Evolutionary conservation across 2,113 vertebrate genomes (phyloP).

Genomic region (Sisor rabdophorus): DNA sequence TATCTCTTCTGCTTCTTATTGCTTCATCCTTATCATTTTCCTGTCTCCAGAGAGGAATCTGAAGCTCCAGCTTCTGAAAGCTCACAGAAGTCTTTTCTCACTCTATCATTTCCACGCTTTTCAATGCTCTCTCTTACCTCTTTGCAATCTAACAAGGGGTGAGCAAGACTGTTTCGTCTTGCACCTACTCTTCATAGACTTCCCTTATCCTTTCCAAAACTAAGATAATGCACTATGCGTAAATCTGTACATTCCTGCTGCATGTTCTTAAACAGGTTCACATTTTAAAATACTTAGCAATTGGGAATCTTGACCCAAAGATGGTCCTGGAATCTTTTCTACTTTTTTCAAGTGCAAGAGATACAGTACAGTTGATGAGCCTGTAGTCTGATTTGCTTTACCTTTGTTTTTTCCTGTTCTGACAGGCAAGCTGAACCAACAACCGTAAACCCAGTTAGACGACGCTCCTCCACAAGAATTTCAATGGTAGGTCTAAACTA

Average conservation of each 20-base stretch:
- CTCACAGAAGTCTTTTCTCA: slow-evolving; percentile 84
- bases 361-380: neutral
- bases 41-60: slow-evolving; percentile 80
- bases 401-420: slow-evolving; percentile 34
- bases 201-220: neutral
- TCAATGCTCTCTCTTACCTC: slow-evolving; percentile 86
- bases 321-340: neutral
- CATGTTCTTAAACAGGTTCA: neutral
- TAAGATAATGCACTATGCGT: neutral
- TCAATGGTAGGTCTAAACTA: slow-evolving; percentile 79
- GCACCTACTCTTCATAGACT: slow-evolving; percentile 43
- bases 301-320: neutral
- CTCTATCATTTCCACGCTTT: slow-evolving; percentile 87
- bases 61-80: slow-evolving; percentile 78
- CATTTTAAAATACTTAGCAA: neutral
- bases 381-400: slow-evolving; percentile 17
- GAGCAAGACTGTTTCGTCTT: slow-evolving; percentile 69
- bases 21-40: slow-evolving; percentile 59
- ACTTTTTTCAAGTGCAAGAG: neutral
- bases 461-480: slow-evolving; percentile 85
- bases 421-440: slow-evolving; percentile 81
- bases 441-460: slow-evolving; percentile 83
- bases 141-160: slow-evolving; percentile 82
- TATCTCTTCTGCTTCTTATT: slow-evolving; percentile 44
- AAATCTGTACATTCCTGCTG: neutral